These are phyloP conservation scores for Tetheella fluctuosa DNA, from an alignment of 2,888 invertebrate species.

Conservation along the genomic window DNA sequence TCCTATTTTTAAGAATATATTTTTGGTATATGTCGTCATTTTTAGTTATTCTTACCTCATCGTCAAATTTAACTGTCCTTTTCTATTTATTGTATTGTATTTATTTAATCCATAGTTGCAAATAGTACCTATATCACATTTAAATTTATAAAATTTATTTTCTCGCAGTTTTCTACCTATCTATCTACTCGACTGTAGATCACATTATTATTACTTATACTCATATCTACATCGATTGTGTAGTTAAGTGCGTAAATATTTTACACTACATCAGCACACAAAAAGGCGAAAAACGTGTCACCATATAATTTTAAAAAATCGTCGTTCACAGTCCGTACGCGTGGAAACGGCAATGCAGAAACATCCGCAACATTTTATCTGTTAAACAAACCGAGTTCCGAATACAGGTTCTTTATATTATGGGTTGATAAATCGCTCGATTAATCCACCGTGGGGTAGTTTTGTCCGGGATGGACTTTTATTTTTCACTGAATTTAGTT, in stretches of 20 bases:
- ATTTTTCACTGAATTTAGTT: not conserved
- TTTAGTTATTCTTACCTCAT: too few species aligned
- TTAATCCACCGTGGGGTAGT: slow-evolving; percentile 26
- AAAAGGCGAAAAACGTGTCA: not conserved
- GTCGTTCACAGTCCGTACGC: slow-evolving; percentile 32
- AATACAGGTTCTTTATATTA: slow-evolving; percentile 43
- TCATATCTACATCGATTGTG: not conserved
- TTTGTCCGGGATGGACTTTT: slow-evolving; percentile 8
- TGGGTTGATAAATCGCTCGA: slow-evolving; percentile 36
- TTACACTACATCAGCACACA: slow-evolving; percentile 11
- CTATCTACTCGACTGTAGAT: too few species aligned
- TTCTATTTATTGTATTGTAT: too few species aligned
- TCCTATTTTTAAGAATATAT: too few species aligned
- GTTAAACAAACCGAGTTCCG: slow-evolving; percentile 52
- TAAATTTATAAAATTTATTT: too few species aligned
- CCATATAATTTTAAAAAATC: slow-evolving; percentile 26
- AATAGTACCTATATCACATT: too few species aligned
- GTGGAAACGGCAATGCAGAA: slow-evolving; percentile 35
- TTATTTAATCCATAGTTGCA: too few species aligned
- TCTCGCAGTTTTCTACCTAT: too few species aligned
- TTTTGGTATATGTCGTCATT: too few species aligned
- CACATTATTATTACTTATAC: not conserved
- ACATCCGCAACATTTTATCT: slow-evolving; percentile 50
- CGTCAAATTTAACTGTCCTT: too few species aligned
- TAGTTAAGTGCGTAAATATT: not conserved